Percentiles rank a stretch among this genome's conserved stretches.
Evolutionary conservation across 2,797 vertebrate species (phyloP).

Genomic region (Sebastes variabilis): DNA sequence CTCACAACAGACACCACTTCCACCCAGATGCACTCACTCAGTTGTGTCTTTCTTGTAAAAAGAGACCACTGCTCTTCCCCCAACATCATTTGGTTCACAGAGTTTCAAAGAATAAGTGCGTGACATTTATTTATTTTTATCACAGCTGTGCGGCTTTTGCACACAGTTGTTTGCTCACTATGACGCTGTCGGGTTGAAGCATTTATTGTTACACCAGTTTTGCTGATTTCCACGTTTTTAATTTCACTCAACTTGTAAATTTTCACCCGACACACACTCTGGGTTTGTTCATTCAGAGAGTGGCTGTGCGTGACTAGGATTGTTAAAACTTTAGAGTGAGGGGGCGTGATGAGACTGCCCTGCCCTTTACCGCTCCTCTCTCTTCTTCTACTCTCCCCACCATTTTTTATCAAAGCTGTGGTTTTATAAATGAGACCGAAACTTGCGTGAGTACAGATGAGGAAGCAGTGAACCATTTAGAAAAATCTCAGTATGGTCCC

Average conservation of each 20-base stretch:
- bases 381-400: conserved; percentile 27
- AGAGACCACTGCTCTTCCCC: conserved; percentile 26
- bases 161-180: background rate
- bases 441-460: conserved; percentile 58
- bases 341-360: conserved; percentile 52
- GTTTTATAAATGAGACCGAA: conserved; percentile 58
- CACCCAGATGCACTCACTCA: conserved; percentile 26
- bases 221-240: background rate
- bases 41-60: conserved; percentile 45
- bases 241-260: background rate
- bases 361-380: conserved; percentile 65
- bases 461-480: conserved; percentile 42
- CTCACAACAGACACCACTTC: conserved; percentile 49
- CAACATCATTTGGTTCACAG: background rate
- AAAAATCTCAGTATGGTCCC: conserved; percentile 67
- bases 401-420: conserved; percentile 40
- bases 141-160: background rate
- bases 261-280: background rate
- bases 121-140: background rate
- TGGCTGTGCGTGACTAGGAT: conserved; percentile 74
- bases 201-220: background rate
- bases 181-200: background rate
- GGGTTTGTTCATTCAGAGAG: conserved; percentile 80
- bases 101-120: background rate
- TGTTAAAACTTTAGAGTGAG: conserved; percentile 50